These are phyloP conservation scores for Muntiacus reevesi DNA, from an alignment of 2,113 vertebrate species.

Conservation along the genomic window DNA sequence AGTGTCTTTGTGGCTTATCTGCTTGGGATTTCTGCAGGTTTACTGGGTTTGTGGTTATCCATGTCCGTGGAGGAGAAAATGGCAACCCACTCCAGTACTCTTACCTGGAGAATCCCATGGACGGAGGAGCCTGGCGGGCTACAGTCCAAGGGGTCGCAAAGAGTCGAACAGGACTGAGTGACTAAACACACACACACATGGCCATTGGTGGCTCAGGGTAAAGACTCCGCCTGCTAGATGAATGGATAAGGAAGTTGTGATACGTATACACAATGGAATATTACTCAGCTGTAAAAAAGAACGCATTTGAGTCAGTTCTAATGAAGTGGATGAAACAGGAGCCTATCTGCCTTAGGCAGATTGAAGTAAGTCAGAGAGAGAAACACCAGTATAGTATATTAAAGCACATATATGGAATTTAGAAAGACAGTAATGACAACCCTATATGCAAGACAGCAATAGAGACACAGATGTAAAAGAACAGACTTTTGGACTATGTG, in stretches of 20 bases:
- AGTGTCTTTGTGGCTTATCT: not conserved
- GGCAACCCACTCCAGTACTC: not conserved
- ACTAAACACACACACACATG: not conserved
- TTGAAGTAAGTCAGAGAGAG: not conserved
- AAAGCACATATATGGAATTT: not conserved
- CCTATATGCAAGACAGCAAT: not conserved
- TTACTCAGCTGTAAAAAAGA: not conserved
- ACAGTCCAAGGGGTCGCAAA: rapidly evolving
- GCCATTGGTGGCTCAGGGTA: not conserved
- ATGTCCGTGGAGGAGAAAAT: not conserved
- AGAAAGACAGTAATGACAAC: not conserved
- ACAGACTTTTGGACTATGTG: not conserved
- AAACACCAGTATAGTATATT: not conserved
- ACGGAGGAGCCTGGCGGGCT: not conserved
- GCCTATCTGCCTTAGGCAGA: not conserved
- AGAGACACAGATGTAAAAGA: not conserved
- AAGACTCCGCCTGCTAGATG: not conserved
- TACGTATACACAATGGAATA: not conserved
- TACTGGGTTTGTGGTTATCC: not conserved
- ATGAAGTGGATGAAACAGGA: not conserved
- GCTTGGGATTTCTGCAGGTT: not conserved
- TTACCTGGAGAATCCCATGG: not conserved
- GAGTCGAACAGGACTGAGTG: not conserved
- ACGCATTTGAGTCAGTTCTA: not conserved
- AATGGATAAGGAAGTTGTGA: not conserved